phyloP scores from a whole-genome alignment of 2,888 invertebrate genomes.

The Drosophila anomalipes region DNA sequence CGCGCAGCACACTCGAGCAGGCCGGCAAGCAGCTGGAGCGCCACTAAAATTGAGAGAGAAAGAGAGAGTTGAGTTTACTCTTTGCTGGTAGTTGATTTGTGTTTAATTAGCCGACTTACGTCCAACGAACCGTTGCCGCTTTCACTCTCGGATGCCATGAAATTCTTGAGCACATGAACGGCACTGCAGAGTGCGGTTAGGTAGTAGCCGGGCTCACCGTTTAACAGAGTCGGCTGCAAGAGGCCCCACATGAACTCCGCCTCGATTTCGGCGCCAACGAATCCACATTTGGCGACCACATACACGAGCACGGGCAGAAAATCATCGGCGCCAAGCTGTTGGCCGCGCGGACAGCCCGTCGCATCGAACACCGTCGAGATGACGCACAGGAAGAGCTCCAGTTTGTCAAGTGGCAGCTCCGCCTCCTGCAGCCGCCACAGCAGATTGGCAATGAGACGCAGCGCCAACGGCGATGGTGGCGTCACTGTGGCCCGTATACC shows the following conservation, averaged over 20 bases:
- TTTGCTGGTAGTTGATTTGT: background rate
- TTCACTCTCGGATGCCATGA: constrained; percentile 84
- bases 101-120: constrained; percentile 72
- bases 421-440: constrained; percentile 94
- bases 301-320: constrained; percentile 96
- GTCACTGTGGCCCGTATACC: constrained; percentile 88
- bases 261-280: constrained; percentile 97
- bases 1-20: constrained; percentile 92
- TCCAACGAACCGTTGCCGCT: constrained; percentile 84
- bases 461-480: constrained; percentile 90
- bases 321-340: constrained; percentile 92
- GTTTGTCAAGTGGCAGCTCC: constrained; percentile 96
- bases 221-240: constrained; percentile 94
- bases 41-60: constrained; percentile 82
- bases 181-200: constrained; percentile 97
- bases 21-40: constrained; percentile 86
- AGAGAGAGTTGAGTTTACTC: background rate
- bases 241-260: constrained; percentile 98
- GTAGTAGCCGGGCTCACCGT: constrained; percentile 97
- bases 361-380: constrained; percentile 95
- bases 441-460: constrained; percentile 92
- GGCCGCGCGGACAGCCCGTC: constrained; percentile 84
- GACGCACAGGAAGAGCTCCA: constrained; percentile 95
- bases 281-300: constrained; percentile 94
- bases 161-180: constrained; percentile 87